These are phyloP conservation scores for Phaethornis superciliosus DNA, from an alignment of 2,113 vertebrate genomes.

Conservation along the genomic window DNA sequence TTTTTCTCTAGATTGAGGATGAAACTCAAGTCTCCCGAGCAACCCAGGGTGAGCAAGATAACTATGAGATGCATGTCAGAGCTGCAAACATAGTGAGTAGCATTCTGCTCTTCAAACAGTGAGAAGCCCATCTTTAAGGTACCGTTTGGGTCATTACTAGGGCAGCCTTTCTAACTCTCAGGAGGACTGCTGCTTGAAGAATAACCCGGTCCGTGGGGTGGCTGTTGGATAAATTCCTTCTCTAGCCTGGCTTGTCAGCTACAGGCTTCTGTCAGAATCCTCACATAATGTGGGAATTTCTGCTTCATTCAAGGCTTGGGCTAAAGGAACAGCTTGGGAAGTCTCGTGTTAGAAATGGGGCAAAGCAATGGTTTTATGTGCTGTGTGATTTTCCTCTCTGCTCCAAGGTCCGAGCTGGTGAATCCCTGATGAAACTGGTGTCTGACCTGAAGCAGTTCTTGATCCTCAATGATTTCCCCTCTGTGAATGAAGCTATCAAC, in stretches of 20 bases:
- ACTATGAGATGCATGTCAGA: conserved; percentile 98
- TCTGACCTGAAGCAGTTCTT: conserved; percentile 98
- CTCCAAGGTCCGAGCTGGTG: conserved; percentile 90
- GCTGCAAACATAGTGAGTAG: conserved; percentile 95
- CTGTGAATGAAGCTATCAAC: conserved; percentile 95
- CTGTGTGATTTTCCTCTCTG: neutral
- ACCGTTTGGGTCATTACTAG: neutral
- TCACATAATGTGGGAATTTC: rapidly evolving
- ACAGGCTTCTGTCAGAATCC: neutral
- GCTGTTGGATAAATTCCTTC: neutral
- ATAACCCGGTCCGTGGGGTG: neutral
- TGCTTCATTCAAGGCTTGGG: neutral
- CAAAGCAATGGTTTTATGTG: neutral
- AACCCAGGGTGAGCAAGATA: conserved; percentile 96
- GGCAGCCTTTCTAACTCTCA: neutral
- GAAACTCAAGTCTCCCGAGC: conserved; percentile 95
- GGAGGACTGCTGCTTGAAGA: rapidly evolving
- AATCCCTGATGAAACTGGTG: conserved; percentile 97
- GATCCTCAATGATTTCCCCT: conserved; percentile 97
- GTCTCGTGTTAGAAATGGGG: neutral
- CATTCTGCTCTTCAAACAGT: neutral
- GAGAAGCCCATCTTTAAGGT: neutral
- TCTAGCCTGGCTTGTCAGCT: neutral
- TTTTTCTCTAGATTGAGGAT: conserved; percentile 87
- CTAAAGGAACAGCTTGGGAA: neutral